These are phyloP conservation scores for Archocentrus centrarchus DNA, from an alignment of 2,113 vertebrate species.

Conservation along the genomic window DNA sequence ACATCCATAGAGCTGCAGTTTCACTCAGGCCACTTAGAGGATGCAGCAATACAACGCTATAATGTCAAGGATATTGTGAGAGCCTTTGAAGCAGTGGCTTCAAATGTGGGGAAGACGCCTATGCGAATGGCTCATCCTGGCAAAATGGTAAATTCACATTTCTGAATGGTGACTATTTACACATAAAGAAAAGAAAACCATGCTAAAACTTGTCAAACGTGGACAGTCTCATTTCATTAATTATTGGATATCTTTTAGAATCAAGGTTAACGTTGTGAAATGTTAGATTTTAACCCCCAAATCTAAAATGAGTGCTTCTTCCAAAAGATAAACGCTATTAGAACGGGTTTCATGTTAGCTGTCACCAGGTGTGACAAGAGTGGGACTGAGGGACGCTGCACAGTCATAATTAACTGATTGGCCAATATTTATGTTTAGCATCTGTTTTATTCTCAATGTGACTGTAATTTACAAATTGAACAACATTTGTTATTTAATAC, in stretches of 20 bases:
- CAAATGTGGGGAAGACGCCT: not conserved
- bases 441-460: not conserved
- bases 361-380: not conserved
- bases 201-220: not conserved
- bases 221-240: not conserved
- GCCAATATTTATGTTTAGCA: not conserved
- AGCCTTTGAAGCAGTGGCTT: not conserved
- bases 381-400: not conserved
- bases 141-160: constrained; percentile 1
- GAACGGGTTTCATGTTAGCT: not conserved
- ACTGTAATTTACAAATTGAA: not conserved
- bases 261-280: not conserved
- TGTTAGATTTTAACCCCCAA: no score
- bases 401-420: not conserved
- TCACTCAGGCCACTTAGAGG: constrained; percentile 36
- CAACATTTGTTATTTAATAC: rapidly evolving
- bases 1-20: constrained; percentile 55
- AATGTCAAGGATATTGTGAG: not conserved
- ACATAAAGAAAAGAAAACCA: not conserved
- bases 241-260: not conserved
- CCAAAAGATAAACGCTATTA: not conserved
- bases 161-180: not conserved
- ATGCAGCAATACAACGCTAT: not conserved
- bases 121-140: not conserved
- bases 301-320: no score